Percentiles rank a stretch among this genome's conserved stretches.
phyloP scores from a whole-genome alignment of 1,140 invertebrate species.

The Cotesia chilonis region DNA sequence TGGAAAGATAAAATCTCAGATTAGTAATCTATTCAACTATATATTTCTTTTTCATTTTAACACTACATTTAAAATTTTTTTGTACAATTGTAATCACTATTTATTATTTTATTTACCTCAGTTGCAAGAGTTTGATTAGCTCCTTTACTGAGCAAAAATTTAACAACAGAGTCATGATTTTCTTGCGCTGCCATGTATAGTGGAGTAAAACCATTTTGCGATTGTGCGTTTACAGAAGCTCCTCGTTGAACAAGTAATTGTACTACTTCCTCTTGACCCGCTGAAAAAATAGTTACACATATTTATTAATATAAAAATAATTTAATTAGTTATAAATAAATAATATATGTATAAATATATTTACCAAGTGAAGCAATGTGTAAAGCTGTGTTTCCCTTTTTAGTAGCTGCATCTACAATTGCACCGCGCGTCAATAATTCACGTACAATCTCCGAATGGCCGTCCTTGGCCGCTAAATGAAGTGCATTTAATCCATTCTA shows the following conservation, averaged over 20 bases:
- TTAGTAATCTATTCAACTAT: constrained; percentile 17
- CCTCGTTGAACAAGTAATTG: constrained; percentile 86
- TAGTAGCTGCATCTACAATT: constrained; percentile 96
- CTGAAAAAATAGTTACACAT: constrained; percentile 60
- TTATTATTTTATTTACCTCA: constrained; percentile 72
- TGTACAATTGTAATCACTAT: constrained; percentile 10
- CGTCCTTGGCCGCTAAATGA: constrained; percentile 98
- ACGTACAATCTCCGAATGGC: constrained; percentile 91
- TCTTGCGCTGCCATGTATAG: constrained; percentile 99
- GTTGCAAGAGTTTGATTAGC: constrained; percentile 97
- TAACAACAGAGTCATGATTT: constrained; percentile 94
- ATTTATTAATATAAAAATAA: background rate
- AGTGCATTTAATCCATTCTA: constrained; percentile 98
- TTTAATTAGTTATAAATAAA: background rate
- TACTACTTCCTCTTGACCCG: constrained; percentile 95
- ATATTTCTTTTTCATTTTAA: no score
- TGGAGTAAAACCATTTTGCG: constrained; percentile 97
- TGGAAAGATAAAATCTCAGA: constrained; percentile 45
- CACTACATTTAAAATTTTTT: background rate
- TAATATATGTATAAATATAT: constrained; percentile 30
- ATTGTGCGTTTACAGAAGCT: constrained; percentile 96
- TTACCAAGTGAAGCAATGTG: constrained; percentile 96
- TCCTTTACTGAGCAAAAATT: constrained; percentile 89
- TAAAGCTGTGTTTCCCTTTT: constrained; percentile 99
- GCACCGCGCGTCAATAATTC: constrained; percentile 92